A percentile compares a stretch with the other conserved stretches of the same genome.
These are phyloP conservation scores for Amphimallon solstitiale DNA, from an alignment of 2,888 invertebrate species.

Conservation along the genomic window DNA sequence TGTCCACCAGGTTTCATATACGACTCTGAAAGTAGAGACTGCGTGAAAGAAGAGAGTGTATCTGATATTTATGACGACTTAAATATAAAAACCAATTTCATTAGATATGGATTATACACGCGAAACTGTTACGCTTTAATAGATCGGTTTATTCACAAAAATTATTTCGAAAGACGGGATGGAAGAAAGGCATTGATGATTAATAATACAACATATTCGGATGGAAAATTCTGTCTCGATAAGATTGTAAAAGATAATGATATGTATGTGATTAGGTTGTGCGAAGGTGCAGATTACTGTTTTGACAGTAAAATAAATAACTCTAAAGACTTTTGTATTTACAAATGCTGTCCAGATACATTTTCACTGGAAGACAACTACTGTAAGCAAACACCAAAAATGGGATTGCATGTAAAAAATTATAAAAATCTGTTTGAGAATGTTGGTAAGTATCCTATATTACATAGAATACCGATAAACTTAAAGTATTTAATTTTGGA, in stretches of 20 bases:
- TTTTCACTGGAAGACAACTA: background rate
- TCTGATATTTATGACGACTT: background rate
- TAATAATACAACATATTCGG: background rate
- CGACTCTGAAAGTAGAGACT: background rate
- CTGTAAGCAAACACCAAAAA: background rate
- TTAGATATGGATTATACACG: background rate
- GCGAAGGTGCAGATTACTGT: background rate
- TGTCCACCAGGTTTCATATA: background rate
- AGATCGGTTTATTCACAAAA: constrained; percentile 2
- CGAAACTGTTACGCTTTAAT: background rate
- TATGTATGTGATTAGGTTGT: background rate
- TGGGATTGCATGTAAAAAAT: background rate
- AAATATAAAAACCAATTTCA: background rate
- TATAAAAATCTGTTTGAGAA: background rate
- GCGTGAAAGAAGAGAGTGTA: background rate
- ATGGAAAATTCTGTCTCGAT: background rate
- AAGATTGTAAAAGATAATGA: background rate
- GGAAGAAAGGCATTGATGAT: background rate
- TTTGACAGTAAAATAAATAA: background rate
- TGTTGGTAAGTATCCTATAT: constrained; percentile 7
- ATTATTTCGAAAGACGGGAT: background rate
- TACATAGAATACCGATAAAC: too few species aligned
- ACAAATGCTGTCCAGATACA: background rate
- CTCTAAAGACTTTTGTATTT: background rate
- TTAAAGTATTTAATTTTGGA: too few species aligned